Evolutionary conservation across 2,113 vertebrate genomes (phyloP), one percentile per base, ranked within the genome.

Genomic region (Jacana jacana): DNA sequence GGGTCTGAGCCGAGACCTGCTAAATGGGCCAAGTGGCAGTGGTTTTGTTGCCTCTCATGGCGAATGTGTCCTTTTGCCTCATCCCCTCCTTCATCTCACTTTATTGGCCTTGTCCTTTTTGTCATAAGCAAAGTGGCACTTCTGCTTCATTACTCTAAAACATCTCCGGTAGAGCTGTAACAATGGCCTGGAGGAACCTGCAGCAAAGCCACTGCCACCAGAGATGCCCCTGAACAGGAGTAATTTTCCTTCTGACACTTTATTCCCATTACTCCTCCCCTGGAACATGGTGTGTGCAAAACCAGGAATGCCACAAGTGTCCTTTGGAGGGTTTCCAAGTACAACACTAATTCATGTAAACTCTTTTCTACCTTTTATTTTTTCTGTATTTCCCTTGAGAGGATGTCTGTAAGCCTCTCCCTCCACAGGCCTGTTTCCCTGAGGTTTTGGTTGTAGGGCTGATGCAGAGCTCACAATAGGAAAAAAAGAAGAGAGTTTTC

Each of bases 201-300:
- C 2, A 3, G 22, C 1, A 2, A 93, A 51, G 17, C 15, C 31
- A 12, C 48, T 68, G 48, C 6, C 48, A 19, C 30, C 63, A 94
- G 66, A 54, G 69, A 49, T n/a, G 39, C 8, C 20, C 42, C 20
- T 64, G 20, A n/a, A 10, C 14, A 69, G 5, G 20, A 64, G 16
- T 9, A 0, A 35, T 64, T 78, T 63, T 78, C 42, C 54, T 76
- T 27, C 22, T 66, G 46, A 10, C 19, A n/a, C 9, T 46, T 33
- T 8, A 49, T 31, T 61, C 37, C 37, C 6, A 15, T 52, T 13
- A 8, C 8, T 5, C 13, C 16, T 81, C 31, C 60, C 52, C 17
- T 2, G 9, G 10, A 31, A 9, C 52, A 57, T 0, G 0, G 7
- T 22, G 24, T 0, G 2, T 23, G 30, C 54, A 60, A 70, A 17